phyloP scores from a whole-genome alignment of 2,113 vertebrate species.

The Larimichthys polyactis region DNA sequence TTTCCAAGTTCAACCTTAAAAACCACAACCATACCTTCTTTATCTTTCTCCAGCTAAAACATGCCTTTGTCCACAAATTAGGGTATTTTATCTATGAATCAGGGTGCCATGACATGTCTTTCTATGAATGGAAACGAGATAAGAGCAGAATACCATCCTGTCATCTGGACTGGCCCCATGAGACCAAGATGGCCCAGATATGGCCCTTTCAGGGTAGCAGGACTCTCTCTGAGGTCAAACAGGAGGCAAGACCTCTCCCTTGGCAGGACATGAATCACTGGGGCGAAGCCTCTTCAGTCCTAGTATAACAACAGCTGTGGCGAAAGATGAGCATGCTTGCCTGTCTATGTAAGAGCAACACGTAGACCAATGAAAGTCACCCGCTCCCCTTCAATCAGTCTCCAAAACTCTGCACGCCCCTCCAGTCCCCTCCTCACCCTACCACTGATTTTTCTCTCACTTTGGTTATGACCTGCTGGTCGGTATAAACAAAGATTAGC shows the following conservation, averaged over 20 bases:
- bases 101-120: conserved; percentile 35
- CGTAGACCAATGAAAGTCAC: conserved; percentile 73
- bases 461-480: conserved; percentile 71
- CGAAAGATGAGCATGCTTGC: conserved; percentile 68
- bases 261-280: conserved; percentile 82
- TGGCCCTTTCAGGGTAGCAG: conserved; percentile 53
- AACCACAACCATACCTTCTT: conserved; percentile 2
- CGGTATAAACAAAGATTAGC: conserved; percentile 75
- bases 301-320: conserved; percentile 81
- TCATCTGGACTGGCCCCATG: conserved; percentile 62
- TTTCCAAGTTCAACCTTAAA: conserved; percentile 19
- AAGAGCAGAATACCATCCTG: conserved; percentile 62
- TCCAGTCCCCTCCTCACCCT: conserved; percentile 22
- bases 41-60: conserved; percentile 26
- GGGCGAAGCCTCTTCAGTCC: conserved; percentile 68
- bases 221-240: conserved; percentile 76
- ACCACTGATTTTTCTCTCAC: conserved; percentile 51
- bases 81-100: conserved; percentile 46
- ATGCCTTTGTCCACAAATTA: conserved; percentile 35
- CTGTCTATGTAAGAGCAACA: conserved; percentile 69
- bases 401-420: conserved; percentile 36
- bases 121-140: conserved; percentile 65
- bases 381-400: conserved; percentile 67
- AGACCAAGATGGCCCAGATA: conserved; percentile 62
- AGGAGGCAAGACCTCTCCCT: conserved; percentile 75